A percentile compares a stretch with the other conserved stretches of the same genome.
Conservation (phyloP, 1,140 invertebrate species). For the Apis laboriosa region DNA sequence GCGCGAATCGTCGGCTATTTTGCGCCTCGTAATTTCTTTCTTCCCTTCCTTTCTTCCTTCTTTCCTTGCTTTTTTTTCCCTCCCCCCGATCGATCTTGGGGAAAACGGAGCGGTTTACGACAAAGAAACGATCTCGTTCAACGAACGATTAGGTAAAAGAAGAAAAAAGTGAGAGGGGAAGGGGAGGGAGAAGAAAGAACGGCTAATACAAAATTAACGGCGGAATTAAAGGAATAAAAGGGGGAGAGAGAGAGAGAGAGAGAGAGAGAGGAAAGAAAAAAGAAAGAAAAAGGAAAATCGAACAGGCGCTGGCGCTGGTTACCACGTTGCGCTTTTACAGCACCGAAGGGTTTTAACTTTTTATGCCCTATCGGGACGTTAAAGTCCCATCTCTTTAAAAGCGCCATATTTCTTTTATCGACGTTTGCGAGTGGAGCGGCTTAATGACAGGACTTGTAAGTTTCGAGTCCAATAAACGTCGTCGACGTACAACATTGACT, state of each 20-base stretch:
- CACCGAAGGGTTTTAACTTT: slow-evolving; percentile 60
- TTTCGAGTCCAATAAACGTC: slow-evolving; percentile 53
- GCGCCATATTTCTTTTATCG: slow-evolving; percentile 63
- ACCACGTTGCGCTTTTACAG: slow-evolving; percentile 57
- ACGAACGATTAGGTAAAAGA: no score
- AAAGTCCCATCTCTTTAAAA: slow-evolving; percentile 63
- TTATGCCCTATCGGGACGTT: slow-evolving; percentile 61
- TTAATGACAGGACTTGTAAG: slow-evolving; percentile 60
- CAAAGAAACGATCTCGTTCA: neutral
- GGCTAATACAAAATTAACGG: slow-evolving; percentile 27
- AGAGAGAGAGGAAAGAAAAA: neutral
- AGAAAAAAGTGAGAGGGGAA: neutral
- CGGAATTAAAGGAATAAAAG: neutral
- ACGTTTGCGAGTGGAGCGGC: slow-evolving; percentile 53
- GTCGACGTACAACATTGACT: slow-evolving; percentile 34
- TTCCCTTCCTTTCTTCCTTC: no score
- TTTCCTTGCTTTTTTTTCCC: no score
- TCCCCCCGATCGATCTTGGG: neutral
- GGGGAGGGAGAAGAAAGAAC: neutral
- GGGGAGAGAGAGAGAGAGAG: neutral
- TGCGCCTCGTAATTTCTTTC: no score
- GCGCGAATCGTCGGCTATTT: neutral
- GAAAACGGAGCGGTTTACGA: neutral
- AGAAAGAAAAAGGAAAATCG: neutral
- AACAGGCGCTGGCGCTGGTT: neutral